Conservation (phyloP, 2,113 vertebrate species). For the Gorilla gorilla region DNA sequence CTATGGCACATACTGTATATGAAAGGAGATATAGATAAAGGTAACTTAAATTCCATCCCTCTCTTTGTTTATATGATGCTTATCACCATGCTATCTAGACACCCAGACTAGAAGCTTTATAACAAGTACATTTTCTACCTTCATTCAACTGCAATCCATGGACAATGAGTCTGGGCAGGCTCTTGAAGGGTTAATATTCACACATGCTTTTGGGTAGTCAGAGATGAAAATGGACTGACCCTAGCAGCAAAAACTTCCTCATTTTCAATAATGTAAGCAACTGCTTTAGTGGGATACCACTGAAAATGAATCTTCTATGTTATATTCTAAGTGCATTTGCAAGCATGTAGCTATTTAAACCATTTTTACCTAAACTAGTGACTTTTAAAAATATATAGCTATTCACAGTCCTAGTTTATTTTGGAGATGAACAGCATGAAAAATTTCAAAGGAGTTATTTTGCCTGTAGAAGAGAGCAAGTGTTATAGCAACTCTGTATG, state of each 20-base stretch:
- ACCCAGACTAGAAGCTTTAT: conserved; percentile 63
- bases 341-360: conserved; percentile 51
- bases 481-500: neutral
- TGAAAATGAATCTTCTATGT: conserved; percentile 66
- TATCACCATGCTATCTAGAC: conserved; percentile 74
- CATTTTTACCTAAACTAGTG: conserved; percentile 57
- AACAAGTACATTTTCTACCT: conserved; percentile 61
- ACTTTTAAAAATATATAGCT: conserved; percentile 58
- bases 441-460: conserved; percentile 66
- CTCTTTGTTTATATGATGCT: conserved; percentile 76
- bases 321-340: conserved; percentile 60
- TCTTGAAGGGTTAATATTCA: conserved; percentile 46
- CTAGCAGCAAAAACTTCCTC: conserved; percentile 53
- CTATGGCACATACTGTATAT: conserved; percentile 76
- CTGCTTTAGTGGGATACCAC: conserved; percentile 28
- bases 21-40: conserved; percentile 77
- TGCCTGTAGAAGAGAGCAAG: conserved; percentile 47
- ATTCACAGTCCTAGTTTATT: conserved; percentile 59
- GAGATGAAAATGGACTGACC: conserved; percentile 54
- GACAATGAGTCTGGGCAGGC: neutral
- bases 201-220: conserved; percentile 11
- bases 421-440: conserved; percentile 50
- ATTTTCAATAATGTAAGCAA: conserved; percentile 71
- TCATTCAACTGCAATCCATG: conserved; percentile 48
- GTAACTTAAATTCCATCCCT: conserved; percentile 77